Percentiles rank a stretch among this genome's conserved stretches.
phyloP scores from a whole-genome alignment of 1,140 invertebrate species.

The Drosophila bocki region DNA sequence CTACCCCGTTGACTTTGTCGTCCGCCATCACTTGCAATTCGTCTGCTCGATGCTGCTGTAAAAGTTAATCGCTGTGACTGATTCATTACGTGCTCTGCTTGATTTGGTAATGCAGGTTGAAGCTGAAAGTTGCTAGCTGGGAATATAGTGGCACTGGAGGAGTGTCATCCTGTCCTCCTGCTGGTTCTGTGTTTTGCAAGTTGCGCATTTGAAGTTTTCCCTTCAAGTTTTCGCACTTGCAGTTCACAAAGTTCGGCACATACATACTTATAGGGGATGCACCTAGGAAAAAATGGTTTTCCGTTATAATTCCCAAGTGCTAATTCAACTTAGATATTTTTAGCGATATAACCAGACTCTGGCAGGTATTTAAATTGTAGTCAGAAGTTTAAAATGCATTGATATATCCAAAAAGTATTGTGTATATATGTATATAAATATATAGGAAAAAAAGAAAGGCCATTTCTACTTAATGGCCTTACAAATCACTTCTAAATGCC shows the following conservation, averaged over 20 bases:
- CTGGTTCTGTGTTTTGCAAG: conserved; percentile 32
- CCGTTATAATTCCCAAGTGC: not conserved
- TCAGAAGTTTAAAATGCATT: no score
- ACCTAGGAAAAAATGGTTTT: conserved; percentile 10
- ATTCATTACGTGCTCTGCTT: conserved; percentile 76
- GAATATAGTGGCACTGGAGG: conserved; percentile 19
- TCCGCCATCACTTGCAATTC: conserved; percentile 30
- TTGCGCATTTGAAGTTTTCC: conserved; percentile 62
- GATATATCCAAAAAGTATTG: no score
- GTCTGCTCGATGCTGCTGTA: conserved; percentile 43
- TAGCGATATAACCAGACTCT: no score
- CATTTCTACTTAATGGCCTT: no score
- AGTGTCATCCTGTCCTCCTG: conserved; percentile 15
- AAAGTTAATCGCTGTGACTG: conserved; percentile 77
- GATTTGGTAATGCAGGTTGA: conserved; percentile 65
- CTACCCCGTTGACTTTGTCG: conserved; percentile 33
- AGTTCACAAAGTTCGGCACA: conserved; percentile 66
- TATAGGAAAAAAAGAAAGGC: no score
- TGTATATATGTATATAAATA: no score
- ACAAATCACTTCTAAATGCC: no score
- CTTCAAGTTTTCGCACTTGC: conserved; percentile 58
- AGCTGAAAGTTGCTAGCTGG: conserved; percentile 15
- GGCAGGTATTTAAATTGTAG: no score
- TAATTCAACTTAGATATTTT: no score
- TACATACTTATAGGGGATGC: conserved; percentile 12